A percentile compares a stretch with the other conserved stretches of the same genome.
Evolutionary conservation across 92 coral and sea anemone species (phyloP).

Genomic region (Parazoanthus atlanticus): DNA sequence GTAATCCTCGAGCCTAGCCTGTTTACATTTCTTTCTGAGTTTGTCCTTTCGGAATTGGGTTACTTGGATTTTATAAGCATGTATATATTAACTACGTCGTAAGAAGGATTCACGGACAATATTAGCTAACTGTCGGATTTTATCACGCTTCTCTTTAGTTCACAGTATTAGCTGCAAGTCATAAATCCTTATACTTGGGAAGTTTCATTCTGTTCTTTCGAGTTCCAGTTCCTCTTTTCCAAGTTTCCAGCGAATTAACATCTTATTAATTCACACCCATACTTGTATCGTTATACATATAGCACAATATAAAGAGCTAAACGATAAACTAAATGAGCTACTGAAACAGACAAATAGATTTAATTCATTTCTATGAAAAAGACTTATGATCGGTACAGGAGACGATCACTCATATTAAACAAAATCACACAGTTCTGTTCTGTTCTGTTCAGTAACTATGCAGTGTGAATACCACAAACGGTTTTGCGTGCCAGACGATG

Average conservation of each 20-base stretch:
- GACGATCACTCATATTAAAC: not conserved
- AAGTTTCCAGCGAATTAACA: not conserved
- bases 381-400: not conserved
- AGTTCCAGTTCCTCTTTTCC: not conserved
- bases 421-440: not conserved
- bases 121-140: not conserved
- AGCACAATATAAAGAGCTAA: not conserved
- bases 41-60: not conserved
- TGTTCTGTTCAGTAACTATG: not conserved
- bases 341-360: not conserved
- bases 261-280: not conserved
- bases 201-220: not conserved
- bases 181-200: too few relatives aligned
- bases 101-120: not conserved
- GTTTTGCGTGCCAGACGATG: not conserved
- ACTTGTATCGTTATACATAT: not conserved
- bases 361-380: too few relatives aligned
- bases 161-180: not conserved
- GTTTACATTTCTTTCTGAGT: not conserved
- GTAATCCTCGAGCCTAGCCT: too few relatives aligned
- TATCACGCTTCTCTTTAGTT: not conserved
- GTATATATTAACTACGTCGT: not conserved
- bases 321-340: not conserved
- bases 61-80: not conserved
- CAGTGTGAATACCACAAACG: not conserved